Evolutionary conservation across 23 tunicate species (phyloP).

Genomic region (Halocynthia aurantium): DNA sequence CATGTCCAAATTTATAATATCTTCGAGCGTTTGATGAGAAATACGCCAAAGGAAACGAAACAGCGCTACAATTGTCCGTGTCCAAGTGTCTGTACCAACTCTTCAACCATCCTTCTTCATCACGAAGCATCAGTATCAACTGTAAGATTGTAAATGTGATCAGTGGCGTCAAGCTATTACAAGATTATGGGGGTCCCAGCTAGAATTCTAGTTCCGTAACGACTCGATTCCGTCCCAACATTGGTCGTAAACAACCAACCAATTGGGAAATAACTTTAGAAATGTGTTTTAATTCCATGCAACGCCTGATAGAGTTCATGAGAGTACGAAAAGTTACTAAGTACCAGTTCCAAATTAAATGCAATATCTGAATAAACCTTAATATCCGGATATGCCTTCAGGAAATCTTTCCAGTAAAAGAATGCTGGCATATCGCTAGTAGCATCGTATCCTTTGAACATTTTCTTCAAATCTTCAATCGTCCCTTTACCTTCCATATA

Average conservation of each 20-base stretch:
- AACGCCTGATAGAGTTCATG: no score
- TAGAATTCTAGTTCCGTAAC: no score
- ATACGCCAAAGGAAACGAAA: conserved; percentile 9
- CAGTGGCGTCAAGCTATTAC: no score
- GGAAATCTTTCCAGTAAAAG: conserved; percentile 9
- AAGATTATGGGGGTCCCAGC: no score
- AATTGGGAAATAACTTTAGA: no score
- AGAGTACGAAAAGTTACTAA: no score
- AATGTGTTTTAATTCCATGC: no score
- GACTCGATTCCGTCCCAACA: no score
- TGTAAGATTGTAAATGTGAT: not conserved
- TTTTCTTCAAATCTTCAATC: not conserved
- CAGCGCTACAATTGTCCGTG: not conserved
- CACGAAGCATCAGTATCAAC: conserved; percentile 21
- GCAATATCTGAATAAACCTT: no score
- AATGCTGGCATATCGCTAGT: conserved; percentile 15
- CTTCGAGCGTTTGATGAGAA: conserved; percentile 21
- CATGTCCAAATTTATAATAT: not conserved
- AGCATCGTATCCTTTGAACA: conserved; percentile 8
- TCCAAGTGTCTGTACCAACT: conserved; percentile 22
- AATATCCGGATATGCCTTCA: no score
- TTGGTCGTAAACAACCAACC: no score
- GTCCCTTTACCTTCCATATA: conserved; percentile 14
- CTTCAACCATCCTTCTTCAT: conserved; percentile 20
- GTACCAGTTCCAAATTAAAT: no score